Evolutionary conservation across 2,113 vertebrate genomes (phyloP).

Genomic region (Copsychus sechellarum): DNA sequence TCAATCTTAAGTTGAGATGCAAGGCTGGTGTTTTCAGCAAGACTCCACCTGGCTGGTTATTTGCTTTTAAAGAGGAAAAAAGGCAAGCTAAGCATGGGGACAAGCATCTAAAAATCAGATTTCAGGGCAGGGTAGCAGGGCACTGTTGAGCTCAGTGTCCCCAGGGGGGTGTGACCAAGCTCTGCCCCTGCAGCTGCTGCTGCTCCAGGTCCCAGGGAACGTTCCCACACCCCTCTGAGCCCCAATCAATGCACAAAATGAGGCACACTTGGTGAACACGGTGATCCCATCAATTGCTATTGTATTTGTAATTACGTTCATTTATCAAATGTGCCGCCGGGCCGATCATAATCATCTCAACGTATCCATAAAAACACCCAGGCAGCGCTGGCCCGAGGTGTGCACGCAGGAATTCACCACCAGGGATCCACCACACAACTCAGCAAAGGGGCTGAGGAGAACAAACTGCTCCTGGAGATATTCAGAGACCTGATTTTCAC

Average conservation of each 20-base stretch:
- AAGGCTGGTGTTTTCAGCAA: background rate
- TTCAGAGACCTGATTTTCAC: background rate
- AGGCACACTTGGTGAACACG: conserved; percentile 1
- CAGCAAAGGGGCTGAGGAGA: background rate
- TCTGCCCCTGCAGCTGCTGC: background rate
- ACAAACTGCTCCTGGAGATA: background rate
- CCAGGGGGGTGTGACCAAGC: rapidly evolving
- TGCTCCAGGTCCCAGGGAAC: background rate
- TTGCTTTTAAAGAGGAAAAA: background rate
- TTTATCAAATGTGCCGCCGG: conserved; percentile 35
- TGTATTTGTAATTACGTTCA: conserved; percentile 41
- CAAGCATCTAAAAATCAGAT: background rate
- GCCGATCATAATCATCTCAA: conserved; percentile 14
- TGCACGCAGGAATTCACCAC: background rate
- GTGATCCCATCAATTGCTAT: conserved; percentile 31
- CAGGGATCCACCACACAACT: background rate
- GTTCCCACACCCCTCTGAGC: background rate
- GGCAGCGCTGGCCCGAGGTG: background rate
- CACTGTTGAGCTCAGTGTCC: rapidly evolving
- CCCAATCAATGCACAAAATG: background rate
- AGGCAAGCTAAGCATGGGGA: rapidly evolving
- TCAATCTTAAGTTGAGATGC: background rate
- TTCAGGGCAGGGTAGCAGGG: rapidly evolving
- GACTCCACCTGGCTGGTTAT: background rate
- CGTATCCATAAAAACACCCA: background rate